phyloP scores from a whole-genome alignment of 2,797 vertebrate genomes.

The Macropus fuliginosus region DNA sequence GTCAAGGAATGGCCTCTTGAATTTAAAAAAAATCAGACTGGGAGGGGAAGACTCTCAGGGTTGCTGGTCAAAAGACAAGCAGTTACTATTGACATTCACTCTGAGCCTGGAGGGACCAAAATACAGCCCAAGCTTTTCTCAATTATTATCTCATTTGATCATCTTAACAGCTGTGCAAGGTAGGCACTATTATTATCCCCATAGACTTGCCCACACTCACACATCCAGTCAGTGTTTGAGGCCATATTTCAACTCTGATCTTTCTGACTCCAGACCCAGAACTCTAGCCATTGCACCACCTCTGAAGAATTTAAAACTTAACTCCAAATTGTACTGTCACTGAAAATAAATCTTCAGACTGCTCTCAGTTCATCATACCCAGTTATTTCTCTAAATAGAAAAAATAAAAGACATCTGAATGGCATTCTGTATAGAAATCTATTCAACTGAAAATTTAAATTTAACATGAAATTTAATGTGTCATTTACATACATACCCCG shows the following conservation, averaged over 20 bases:
- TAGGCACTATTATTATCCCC: neutral
- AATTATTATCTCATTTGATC: neutral
- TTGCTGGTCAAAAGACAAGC: no score
- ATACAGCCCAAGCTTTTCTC: neutral
- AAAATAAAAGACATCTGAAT: neutral
- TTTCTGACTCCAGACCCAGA: neutral
- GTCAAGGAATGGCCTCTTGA: no score
- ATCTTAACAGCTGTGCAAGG: neutral
- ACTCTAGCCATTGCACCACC: neutral
- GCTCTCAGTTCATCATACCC: neutral
- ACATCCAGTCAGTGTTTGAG: neutral
- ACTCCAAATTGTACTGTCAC: neutral
- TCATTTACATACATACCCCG: slow-evolving; percentile 25
- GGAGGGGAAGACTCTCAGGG: no score
- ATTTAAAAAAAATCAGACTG: no score
- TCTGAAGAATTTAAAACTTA: neutral
- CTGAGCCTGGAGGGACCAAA: no score
- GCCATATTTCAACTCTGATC: neutral
- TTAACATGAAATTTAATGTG: slow-evolving; percentile 19
- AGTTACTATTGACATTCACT: no score
- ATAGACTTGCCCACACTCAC: neutral
- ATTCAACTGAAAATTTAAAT: slow-evolving; percentile 38
- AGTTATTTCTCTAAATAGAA: slow-evolving; percentile 34
- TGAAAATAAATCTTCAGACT: neutral
- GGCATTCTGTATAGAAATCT: neutral